phyloP scores from a whole-genome alignment of 2,113 vertebrate genomes.

The Candoia aspera region DNA sequence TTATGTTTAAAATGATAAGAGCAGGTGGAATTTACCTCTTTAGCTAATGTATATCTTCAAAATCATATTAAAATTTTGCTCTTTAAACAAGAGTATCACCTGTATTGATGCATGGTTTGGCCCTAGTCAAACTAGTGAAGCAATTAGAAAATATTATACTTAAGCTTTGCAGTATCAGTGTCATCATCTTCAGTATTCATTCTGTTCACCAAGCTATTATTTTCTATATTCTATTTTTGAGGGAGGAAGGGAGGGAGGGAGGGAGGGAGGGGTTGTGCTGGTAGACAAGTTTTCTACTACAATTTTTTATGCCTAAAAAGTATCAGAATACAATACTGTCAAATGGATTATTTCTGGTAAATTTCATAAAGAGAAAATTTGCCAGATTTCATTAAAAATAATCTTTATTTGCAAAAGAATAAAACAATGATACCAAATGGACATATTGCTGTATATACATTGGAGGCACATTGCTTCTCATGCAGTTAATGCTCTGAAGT shows the following conservation, averaged over 20 bases:
- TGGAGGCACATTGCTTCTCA: conserved; percentile 41
- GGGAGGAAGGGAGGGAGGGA: not conserved
- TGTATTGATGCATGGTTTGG: not conserved
- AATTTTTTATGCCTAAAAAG: not conserved
- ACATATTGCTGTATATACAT: conserved; percentile 37
- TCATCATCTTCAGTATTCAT: not conserved
- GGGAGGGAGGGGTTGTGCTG: not conserved
- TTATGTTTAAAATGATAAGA: not conserved
- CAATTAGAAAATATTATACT: too few relatives aligned
- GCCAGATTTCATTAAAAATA: not conserved
- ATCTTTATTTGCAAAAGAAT: conserved; percentile 41
- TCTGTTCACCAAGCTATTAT: not conserved
- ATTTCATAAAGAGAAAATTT: conserved; percentile 29
- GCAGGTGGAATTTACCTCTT: not conserved
- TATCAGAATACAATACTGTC: conserved; percentile 24
- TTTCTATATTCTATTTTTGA: not conserved
- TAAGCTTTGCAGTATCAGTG: not conserved
- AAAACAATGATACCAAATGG: conserved; percentile 32
- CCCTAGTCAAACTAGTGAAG: not conserved
- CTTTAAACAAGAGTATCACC: not conserved
- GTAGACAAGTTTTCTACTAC: not conserved
- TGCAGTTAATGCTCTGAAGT: conserved; percentile 44
- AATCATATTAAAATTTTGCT: not conserved
- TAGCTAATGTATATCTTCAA: not conserved
- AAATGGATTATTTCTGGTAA: not conserved